Evolutionary conservation across 2,797 vertebrate genomes (phyloP), one percentile per base, ranked within the genome.

Genomic region (Podarcis lilfordi): DNA sequence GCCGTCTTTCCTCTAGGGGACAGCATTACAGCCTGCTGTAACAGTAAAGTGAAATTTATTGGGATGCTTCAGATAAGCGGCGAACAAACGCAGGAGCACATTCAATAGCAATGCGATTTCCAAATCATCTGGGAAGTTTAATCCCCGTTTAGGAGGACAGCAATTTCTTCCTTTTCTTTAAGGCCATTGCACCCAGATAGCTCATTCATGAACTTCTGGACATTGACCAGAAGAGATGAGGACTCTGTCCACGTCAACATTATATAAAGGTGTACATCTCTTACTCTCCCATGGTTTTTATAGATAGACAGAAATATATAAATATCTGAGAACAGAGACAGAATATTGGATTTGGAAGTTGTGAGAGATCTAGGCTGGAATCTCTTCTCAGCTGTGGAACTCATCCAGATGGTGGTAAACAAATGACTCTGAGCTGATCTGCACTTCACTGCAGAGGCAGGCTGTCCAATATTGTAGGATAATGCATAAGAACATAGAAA

Each of bases 1-100:
- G 82, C 89, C 92, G 82, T 92, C 89, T 88, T 88, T 90, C 87
- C 91, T 94, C 82, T 1, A 81, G 6, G 80, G 75, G 85, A 90
- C 88, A 68, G 80, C 78, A 80, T 77, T 88, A 35, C 59, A 87
- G 68, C 25, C 79, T 77, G 23, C 71, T 86, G 37, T 89, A 91
- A 84, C 55, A 75, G 50, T 78, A 80, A 88, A 91, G 72, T 93
- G 59, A 88, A 66, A 92, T 80, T 27, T 83, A 85, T 75, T 89
- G 50, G 91, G 92, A 89, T 79, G 77, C 90, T 72, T 90, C 69
- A 76, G 85, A 94, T 88, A 83, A 91, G 23, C 29, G 21, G 45
- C n/a, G 88, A 89, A 89, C 82, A 95, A 91, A 94, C 87, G 25
- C 3, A 15, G 88, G 80, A 91, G 84, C 82, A 23, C 40, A 89